phyloP scores from a whole-genome alignment of 1,140 invertebrate genomes.

The Lucilia sericata region DNA sequence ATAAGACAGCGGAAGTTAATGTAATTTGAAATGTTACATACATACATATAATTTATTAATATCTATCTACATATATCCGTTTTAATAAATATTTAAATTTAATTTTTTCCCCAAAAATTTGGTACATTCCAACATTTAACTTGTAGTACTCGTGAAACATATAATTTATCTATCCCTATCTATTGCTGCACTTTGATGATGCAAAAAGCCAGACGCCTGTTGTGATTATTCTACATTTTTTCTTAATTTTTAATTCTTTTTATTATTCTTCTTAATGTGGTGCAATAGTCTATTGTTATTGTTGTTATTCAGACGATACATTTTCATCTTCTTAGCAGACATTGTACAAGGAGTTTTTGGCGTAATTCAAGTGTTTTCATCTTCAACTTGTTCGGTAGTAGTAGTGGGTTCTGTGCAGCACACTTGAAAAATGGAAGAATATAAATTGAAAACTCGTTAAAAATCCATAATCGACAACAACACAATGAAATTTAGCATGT shows the following conservation, averaged over 20 bases:
- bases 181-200: constrained; percentile 14
- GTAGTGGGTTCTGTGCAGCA: neutral
- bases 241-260: neutral
- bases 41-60: too few relatives aligned
- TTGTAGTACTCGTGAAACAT: neutral
- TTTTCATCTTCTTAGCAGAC: neutral
- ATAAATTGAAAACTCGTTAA: constrained; percentile 68
- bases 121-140: neutral
- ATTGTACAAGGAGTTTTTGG: neutral
- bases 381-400: constrained; percentile 24
- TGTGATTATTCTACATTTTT: neutral
- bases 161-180: neutral
- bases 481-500: constrained; percentile 42
- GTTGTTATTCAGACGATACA: neutral
- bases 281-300: neutral
- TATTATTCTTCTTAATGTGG: neutral
- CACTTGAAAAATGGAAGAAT: constrained; percentile 45
- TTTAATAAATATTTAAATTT: neutral
- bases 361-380: constrained; percentile 32
- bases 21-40: too few relatives aligned
- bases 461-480: constrained; percentile 61
- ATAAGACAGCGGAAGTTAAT: too few relatives aligned
- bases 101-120: neutral
- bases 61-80: neutral
- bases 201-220: constrained; percentile 5